phyloP scores from a whole-genome alignment of 2,888 invertebrate species.

The Nematopogon swammerdamellus region DNA sequence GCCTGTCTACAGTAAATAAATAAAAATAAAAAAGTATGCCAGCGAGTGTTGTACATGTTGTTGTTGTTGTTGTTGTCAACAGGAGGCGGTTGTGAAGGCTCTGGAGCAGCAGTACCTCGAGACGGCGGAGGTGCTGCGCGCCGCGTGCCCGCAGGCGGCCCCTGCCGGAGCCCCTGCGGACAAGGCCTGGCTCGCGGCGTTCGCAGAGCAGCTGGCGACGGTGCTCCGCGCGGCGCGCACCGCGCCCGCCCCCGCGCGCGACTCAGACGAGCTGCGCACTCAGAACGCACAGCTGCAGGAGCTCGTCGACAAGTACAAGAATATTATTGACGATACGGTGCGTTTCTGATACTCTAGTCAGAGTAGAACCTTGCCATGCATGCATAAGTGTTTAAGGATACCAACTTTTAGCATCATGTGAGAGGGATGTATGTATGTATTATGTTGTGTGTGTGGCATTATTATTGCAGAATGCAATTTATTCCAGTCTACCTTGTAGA shows the following conservation, averaged over 20 bases:
- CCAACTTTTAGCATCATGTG: too few species aligned
- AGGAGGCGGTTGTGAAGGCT: constrained; percentile 46
- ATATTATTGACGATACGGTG: constrained; percentile 75
- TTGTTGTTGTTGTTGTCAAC: constrained; percentile 4
- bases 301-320: constrained; percentile 68
- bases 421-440: too few species aligned
- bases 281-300: constrained; percentile 64
- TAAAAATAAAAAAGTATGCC: too few species aligned
- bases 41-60: too few species aligned
- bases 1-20: too few species aligned
- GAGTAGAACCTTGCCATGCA: too few species aligned
- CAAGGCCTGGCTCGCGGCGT: constrained; percentile 28
- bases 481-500: too few species aligned
- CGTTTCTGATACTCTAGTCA: too few species aligned
- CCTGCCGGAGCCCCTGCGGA: constrained; percentile 20
- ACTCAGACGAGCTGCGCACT: constrained; percentile 43
- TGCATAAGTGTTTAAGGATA: too few species aligned
- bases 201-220: constrained; percentile 30
- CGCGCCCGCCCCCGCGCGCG: constrained; percentile 10
- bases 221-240: constrained; percentile 14
- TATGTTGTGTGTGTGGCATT: too few species aligned
- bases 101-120: constrained; percentile 62
- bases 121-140: constrained; percentile 33
- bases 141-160: constrained; percentile 26
- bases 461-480: too few species aligned